Base-by-base conservation (phyloP, 2,888 invertebrate genomes). In the Dicycla oo region DNA sequence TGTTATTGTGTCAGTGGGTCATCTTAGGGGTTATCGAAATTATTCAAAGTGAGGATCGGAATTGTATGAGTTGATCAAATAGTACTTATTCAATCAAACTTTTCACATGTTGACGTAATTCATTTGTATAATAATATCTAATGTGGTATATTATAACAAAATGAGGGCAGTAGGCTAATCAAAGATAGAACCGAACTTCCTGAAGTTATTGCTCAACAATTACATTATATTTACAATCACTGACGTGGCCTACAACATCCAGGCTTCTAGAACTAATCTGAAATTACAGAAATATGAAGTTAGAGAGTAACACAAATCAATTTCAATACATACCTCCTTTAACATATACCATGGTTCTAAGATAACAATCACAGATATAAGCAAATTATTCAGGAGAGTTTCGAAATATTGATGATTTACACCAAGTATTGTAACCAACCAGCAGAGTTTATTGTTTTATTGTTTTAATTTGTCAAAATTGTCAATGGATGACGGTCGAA, bases 331-430 rank as follows among this genome's bases (percentile, higher is more conserved):
- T 88, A 92, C 93, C 93, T 85, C 88, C 89, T 86, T 89, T 91
- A 13, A 93, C 88, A 71, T 93, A 93, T 20, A 92, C 93, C 93
- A 93, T 93, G 20, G 51, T 80, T 66, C 30, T 34, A 20, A 26
- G n/a, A 18, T 54, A 54, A 8, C n/a, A 53, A 63, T 68, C 30
- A 69, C 53, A 53, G 45, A 8, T 23, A 8, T 57, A 18, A 1
- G 20, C 34, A 65, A 61, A 43, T 62, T 43, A 62, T 65, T 43
- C 15, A 11, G n/a, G 15, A 38, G 20, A 47, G 15, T 56, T 34
- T 40, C 15, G 20, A 61, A 66, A 13, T 53, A 54, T n/a, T 62
- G 10, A 49, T 18, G 38, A 23, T 45, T 43, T 56, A 23, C 8
- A 45, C 13, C 4, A 60, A 51, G 3, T 13, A n/a, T n/a, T n/a